phyloP scores from a whole-genome alignment of 2,888 invertebrate species.

The Catocala nupta region DNA sequence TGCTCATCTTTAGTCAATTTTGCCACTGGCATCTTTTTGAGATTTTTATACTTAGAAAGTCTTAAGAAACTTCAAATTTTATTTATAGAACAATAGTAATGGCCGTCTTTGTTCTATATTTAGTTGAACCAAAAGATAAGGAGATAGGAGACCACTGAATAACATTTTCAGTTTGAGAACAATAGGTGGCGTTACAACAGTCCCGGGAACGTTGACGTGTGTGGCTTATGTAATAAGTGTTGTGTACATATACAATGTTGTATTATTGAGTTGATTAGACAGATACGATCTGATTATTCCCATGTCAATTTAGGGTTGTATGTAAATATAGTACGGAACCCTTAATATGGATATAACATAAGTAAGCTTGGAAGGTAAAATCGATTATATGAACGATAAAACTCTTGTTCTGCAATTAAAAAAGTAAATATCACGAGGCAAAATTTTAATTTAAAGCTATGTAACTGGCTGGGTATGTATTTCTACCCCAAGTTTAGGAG shows the following conservation, averaged over 20 bases:
- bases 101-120: not conserved
- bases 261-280: constrained; percentile 34
- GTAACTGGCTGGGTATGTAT: too few relatives aligned
- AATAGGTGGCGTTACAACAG: constrained; percentile 5
- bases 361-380: not conserved
- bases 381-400: not conserved
- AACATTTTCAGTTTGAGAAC: constrained; percentile 18
- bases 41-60: too few relatives aligned
- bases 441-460: too few relatives aligned
- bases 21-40: too few relatives aligned
- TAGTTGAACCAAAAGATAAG: constrained; percentile 11
- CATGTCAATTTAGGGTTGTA: constrained; percentile 21
- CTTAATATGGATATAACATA: not conserved
- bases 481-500: too few relatives aligned
- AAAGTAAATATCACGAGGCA: too few relatives aligned
- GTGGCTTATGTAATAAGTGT: constrained; percentile 2
- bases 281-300: constrained; percentile 29
- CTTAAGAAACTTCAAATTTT: not conserved
- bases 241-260: constrained; percentile 19
- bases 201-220: constrained; percentile 13
- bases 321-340: not conserved
- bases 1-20: too few relatives aligned
- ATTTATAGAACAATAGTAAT: not conserved
- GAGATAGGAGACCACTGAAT: not conserved
- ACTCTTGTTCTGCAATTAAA: too few relatives aligned